These are phyloP conservation scores for Formica selysi DNA, from an alignment of 1,140 invertebrate species.

Conservation along the genomic window DNA sequence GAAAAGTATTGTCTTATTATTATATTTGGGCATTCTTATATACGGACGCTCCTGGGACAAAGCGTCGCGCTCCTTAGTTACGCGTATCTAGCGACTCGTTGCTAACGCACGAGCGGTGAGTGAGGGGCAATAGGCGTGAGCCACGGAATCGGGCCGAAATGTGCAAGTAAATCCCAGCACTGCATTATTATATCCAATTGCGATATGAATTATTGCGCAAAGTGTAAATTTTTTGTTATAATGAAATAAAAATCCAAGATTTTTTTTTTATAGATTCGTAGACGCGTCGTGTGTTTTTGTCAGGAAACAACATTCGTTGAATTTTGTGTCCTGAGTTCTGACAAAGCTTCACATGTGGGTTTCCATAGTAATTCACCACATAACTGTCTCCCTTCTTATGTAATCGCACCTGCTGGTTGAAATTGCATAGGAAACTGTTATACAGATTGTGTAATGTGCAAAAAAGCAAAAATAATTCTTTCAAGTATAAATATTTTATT, in stretches of 20 bases:
- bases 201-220: background rate
- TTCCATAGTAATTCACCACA: conserved; percentile 68
- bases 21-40: no score
- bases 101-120: no score
- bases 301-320: conserved; percentile 1
- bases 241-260: background rate
- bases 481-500: background rate
- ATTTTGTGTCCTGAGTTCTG: background rate
- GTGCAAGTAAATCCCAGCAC: no score
- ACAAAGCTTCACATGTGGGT: conserved; percentile 45
- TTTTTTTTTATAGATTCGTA: background rate
- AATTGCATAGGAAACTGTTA: background rate
- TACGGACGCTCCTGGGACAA: no score
- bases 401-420: conserved; percentile 51
- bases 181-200: conserved; percentile 30
- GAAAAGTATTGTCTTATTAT: no score
- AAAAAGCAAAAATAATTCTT: background rate
- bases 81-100: no score
- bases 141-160: no score
- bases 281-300: background rate
- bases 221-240: background rate
- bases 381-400: conserved; percentile 7
- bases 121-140: no score
- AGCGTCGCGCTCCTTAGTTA: no score
- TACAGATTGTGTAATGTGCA: background rate